Evolutionary conservation across 2,888 invertebrate species (phyloP).

Genomic region (Odontothrips loti): DNA sequence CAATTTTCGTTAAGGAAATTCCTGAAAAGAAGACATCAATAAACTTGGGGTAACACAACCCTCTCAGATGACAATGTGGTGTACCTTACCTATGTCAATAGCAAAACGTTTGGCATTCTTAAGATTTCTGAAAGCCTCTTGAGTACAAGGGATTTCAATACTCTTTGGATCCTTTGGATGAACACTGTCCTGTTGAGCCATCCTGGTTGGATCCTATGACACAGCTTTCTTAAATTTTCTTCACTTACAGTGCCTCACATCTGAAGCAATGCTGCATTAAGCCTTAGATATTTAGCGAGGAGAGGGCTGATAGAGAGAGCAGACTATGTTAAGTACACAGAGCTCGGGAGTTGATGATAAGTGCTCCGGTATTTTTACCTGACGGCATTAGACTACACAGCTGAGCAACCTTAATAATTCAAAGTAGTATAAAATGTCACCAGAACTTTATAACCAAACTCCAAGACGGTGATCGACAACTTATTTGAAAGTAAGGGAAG

Average conservation of each 20-base stretch:
- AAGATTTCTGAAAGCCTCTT: constrained; percentile 58
- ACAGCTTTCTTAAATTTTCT: background rate
- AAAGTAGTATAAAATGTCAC: background rate
- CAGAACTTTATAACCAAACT: background rate
- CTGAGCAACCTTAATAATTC: background rate
- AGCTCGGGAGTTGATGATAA: background rate
- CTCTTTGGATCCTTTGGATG: constrained; percentile 46
- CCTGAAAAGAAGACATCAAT: constrained; percentile 47
- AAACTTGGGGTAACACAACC: constrained; percentile 25
- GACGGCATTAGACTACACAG: background rate
- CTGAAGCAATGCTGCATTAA: background rate
- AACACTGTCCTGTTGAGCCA: background rate
- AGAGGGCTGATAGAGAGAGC: background rate
- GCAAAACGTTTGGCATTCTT: constrained; percentile 63
- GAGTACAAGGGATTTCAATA: constrained; percentile 52
- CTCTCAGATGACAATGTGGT: constrained; percentile 28
- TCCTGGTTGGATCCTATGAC: background rate
- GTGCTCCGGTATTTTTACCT: background rate
- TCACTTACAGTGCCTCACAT: background rate
- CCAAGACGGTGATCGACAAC: background rate
- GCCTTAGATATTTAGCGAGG: background rate
- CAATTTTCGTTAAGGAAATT: constrained; percentile 64
- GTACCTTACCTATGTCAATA: constrained; percentile 59
- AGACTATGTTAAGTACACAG: background rate
- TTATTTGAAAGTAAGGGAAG: no score